Evolutionary conservation across 2,113 vertebrate species (phyloP), one percentile per base, ranked within the genome.

Genomic region (Kryptolebias marmoratus): DNA sequence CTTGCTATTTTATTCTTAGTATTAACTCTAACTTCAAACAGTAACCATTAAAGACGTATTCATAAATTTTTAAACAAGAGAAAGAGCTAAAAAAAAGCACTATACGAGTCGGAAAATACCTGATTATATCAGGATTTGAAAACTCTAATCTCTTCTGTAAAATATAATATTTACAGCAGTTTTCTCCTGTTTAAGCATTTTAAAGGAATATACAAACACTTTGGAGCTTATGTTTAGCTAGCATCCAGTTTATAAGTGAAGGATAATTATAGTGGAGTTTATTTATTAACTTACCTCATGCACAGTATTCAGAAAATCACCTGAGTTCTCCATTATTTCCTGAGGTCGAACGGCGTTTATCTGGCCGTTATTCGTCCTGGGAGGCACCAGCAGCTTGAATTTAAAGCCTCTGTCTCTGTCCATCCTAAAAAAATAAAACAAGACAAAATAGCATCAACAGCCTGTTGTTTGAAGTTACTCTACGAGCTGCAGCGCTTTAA

Each of bases 301-400:
- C 11, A 65, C 0, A 48, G 74, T 14, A 15, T 69, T 71, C n/a
- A 57, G 60, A 15, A 77, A 68, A 55, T 80, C 73, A 3, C 5
- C 47, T 13, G 36, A 58, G 7, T 68, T 84, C 2, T 87, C 88
- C 5, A 57, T 32, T 4, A 50, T 47, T 61, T 87, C 91, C 59
- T 91, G 91, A 14, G 91, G 91, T 64, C 71, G 86, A 32, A 93
- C 88, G 1, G 89, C 82, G 30, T 88, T 91, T 1, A 91, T 70
- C 27, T 90, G 92, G 45, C 85, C 80, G 4, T 31, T 58, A 47
- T 55, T 90, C 27, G 85, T 65, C 71, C 90, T 87, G 11, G 91
- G 84, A 16, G 93, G 94, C 7, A 94, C 82, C 66, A 91, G 28
- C 42, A 95, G 86, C 55, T 92, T 93, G 79, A 95, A 94, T 71